Evolutionary conservation across 2,888 invertebrate species (phyloP).

Genomic region (Cataglyphis livida): DNA sequence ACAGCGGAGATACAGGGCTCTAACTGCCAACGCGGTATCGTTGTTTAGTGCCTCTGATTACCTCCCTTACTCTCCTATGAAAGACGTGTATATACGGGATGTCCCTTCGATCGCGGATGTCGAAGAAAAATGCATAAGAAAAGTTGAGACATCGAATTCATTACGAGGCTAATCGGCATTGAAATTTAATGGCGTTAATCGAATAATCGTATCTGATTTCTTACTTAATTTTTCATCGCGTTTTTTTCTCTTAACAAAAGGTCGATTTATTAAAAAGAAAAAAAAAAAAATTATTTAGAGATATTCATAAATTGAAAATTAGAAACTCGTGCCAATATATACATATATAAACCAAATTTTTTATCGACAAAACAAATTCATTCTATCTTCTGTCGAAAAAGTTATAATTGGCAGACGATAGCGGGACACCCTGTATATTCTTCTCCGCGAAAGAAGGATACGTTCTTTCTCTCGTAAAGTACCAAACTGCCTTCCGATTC

Average conservation of each 20-base stretch:
- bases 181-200: background rate
- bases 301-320: background rate
- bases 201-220: background rate
- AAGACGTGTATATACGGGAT: slow-evolving; percentile 15
- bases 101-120: background rate
- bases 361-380: background rate
- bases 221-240: background rate
- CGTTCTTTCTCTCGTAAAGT: slow-evolving; percentile 35
- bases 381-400: background rate
- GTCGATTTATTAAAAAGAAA: background rate
- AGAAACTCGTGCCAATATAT: background rate
- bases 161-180: background rate
- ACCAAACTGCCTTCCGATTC: slow-evolving; percentile 65
- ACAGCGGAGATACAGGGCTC: slow-evolving; percentile 81
- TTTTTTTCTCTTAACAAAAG: background rate
- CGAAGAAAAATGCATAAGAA: slow-evolving; percentile 1
- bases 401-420: background rate
- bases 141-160: background rate
- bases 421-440: slow-evolving; percentile 32
- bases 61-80: slow-evolving; percentile 54
- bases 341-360: background rate
- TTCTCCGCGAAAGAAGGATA: slow-evolving; percentile 23
- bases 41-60: slow-evolving; percentile 85
- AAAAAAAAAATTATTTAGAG: too few relatives aligned
- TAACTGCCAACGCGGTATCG: slow-evolving; percentile 82